Base-by-base conservation (phyloP, 2,797 vertebrate species). In the Acipenser transmontanus region DNA sequence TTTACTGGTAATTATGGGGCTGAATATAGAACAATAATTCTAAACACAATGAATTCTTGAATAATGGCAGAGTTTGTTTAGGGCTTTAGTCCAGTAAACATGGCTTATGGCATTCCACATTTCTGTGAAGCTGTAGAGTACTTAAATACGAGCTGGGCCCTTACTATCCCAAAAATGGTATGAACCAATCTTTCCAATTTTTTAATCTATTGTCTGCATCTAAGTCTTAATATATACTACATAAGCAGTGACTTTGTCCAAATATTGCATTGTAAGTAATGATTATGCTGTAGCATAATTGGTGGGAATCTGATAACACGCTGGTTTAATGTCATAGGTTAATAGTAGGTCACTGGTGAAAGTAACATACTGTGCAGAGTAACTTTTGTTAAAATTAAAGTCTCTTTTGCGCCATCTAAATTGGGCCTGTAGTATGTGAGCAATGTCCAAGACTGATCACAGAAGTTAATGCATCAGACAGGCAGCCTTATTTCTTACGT, bases 391-490 rank as follows among this genome's bases (percentile, higher is more conserved):
- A 67, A 69, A 66, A 74, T 68, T 52, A 70, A 73, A 73, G 52
- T 47, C 64, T 67, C 0, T 2, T 74, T 71, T 73, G 54, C 48
- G 60, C 13, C 72, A 56, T 65, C 62, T 14, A 63, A 64, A 56
- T 67, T 61, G 63, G 64, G 74, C 82, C 84, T 83, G 81, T 64
- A 64, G 73, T 74, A 78, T 72, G 68, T 74, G 80, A 82, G 81
- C 80, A 82, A 67, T 74, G 73, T 84, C 59, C 83, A 87, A 82
- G 72, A 80, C 81, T 79, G 77, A 73, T 82, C 83, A 81, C 73
- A 81, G 78, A 90, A 77, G 77, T 76, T 81, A 84, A 76, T 67
- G 62, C 78, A 65, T 78, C 79, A 77, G 54, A 13, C 6, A 66
- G 62, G 73, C 77, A 63, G 72, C 76, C 64, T 56, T 6, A 49